phyloP scores from a whole-genome alignment of 2,888 invertebrate genomes.

The Lasioglossum calceatum region DNA sequence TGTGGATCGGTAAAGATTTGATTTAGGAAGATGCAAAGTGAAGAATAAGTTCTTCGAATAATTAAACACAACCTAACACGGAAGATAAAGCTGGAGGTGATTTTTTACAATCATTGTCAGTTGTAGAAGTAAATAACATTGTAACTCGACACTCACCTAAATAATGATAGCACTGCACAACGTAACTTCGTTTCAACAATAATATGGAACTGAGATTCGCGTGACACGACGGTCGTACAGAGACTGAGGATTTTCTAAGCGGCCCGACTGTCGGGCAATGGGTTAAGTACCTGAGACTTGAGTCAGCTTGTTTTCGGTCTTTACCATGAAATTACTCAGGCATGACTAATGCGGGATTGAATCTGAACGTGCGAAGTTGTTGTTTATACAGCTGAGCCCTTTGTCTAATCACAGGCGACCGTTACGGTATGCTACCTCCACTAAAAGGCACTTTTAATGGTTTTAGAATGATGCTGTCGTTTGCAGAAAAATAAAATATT shows the following conservation, averaged over 20 bases:
- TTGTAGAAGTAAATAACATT: no score
- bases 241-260: slow-evolving; percentile 21
- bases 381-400: slow-evolving; percentile 11
- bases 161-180: neutral
- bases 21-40: no score
- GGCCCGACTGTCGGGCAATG: slow-evolving; percentile 1
- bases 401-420: neutral
- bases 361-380: slow-evolving; percentile 12
- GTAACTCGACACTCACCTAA: neutral
- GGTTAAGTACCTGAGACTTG: slow-evolving; percentile 20
- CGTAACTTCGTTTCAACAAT: neutral
- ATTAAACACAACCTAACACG: no score
- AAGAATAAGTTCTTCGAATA: no score
- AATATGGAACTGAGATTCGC: neutral
- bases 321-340: slow-evolving; percentile 24
- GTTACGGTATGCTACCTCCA: neutral
- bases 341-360: slow-evolving; percentile 28
- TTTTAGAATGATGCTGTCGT: neutral
- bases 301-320: slow-evolving; percentile 45
- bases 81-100: no score
- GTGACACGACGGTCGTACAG: neutral
- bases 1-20: no score
- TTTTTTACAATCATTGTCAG: no score
- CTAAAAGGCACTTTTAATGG: neutral
- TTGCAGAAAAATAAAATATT: neutral